phyloP scores from a whole-genome alignment of 1,140 invertebrate species.

The Aphaenogaster rudis region DNA sequence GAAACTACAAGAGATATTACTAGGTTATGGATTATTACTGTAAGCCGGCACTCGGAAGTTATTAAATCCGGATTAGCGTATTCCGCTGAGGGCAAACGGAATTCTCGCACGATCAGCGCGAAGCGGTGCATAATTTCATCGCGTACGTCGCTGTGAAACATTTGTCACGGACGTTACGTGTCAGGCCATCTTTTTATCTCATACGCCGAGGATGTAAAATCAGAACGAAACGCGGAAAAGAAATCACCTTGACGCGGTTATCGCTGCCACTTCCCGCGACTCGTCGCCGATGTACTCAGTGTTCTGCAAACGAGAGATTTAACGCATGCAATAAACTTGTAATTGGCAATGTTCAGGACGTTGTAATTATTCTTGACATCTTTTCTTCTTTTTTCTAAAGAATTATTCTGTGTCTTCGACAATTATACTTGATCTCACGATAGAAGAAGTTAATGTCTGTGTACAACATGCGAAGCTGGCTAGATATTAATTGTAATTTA shows the following conservation, averaged over 20 bases:
- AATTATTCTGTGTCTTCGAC: not conserved
- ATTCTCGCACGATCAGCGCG: conserved; percentile 37
- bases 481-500: not conserved
- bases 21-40: conserved; percentile 23
- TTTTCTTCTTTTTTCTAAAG: not conserved
- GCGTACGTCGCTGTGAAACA: not conserved
- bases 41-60: conserved; percentile 10
- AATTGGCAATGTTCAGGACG: conserved; percentile 3
- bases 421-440: not conserved
- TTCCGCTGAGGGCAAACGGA: conserved; percentile 31
- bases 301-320: not conserved
- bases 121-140: not conserved
- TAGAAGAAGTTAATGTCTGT: not conserved
- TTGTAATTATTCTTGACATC: not conserved
- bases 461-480: not conserved
- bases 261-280: conserved; percentile 61
- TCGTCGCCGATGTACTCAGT: not conserved
- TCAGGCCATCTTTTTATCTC: conserved; percentile 54
- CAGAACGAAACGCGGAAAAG: conserved; percentile 66
- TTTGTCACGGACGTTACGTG: conserved; percentile 10
- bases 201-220: conserved; percentile 65
- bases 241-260: conserved; percentile 66
- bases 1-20: conserved; percentile 48
- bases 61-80: conserved; percentile 49
- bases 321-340: not conserved